Evolutionary conservation across 1,140 invertebrate genomes (phyloP).

Genomic region (Anastrepha obliqua): DNA sequence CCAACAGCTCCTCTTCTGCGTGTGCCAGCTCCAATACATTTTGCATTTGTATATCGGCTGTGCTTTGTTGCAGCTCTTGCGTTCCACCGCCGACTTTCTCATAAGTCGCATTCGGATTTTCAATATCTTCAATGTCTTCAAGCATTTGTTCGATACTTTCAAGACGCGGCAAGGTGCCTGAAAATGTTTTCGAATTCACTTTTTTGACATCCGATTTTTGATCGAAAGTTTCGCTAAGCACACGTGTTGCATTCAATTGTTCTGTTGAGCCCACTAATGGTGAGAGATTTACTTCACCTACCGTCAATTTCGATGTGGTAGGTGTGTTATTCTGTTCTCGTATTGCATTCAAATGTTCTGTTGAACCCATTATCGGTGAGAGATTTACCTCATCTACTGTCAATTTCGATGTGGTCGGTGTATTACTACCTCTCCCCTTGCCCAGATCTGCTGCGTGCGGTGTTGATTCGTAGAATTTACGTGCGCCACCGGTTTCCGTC

Average conservation of each 20-base stretch:
- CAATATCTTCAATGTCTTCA: conserved; percentile 69
- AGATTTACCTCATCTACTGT: conserved; percentile 65
- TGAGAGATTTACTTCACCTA: conserved; percentile 66
- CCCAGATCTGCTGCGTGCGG: conserved; percentile 63
- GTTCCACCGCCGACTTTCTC: conserved; percentile 61
- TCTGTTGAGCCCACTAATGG: conserved; percentile 64
- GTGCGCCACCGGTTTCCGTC: conserved; percentile 59
- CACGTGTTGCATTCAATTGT: conserved; percentile 54
- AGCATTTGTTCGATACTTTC: conserved; percentile 61
- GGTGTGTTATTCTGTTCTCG: conserved; percentile 64
- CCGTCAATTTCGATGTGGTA: conserved; percentile 58
- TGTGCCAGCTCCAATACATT: conserved; percentile 69
- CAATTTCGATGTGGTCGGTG: conserved; percentile 61
- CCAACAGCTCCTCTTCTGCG: conserved; percentile 67
- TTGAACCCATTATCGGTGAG: conserved; percentile 65
- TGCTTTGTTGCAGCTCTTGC: conserved; percentile 51
- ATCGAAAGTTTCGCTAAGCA: conserved; percentile 60
- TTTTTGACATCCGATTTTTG: conserved; percentile 49
- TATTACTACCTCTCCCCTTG: conserved; percentile 58
- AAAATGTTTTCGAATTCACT: conserved; percentile 57
- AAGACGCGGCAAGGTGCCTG: conserved; percentile 24
- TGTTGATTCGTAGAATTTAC: conserved; percentile 66
- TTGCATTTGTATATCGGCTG: conserved; percentile 64
- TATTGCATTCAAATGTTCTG: conserved; percentile 55
- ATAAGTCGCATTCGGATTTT: conserved; percentile 63